Evolutionary conservation across 2,113 vertebrate genomes (phyloP), one percentile per base, ranked within the genome.

Genomic region (Myrmophylax atrothorax): DNA sequence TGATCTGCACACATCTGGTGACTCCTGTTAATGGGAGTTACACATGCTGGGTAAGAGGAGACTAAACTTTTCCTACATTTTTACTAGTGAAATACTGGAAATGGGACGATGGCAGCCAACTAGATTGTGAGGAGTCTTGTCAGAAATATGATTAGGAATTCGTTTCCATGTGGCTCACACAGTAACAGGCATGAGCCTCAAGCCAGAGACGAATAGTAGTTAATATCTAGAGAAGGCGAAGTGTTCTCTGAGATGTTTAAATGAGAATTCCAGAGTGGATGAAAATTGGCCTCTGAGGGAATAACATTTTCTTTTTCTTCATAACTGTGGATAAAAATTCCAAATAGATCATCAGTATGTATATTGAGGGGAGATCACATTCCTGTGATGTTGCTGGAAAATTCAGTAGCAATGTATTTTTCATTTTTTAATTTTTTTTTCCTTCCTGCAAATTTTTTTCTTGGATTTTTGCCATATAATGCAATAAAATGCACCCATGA

Each of bases 191-290:
- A 77, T 33, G 49, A 80, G 75, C 76, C 77, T 87, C 56, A 37
- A 97, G 85, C 70, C 90, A 96, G 91, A 93, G 63, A 89, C 1
- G 19, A 92, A 40, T 86, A 86, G 92, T 74, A 94, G 87, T 89
- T 82, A 95, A 94, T 95, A 97, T 94, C 63, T 93, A 92, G 87
- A 93, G 92, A 93, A 89, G 92, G 80, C 70, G 86, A 90, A 95
- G 90, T 74, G 93, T 83, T 91, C 66, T 91, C 89, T 52, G 47
- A 89, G 96, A 70, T 67, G 76, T 81, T 88, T 94, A 97, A 97
- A 97, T 94, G 96, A 98, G 77, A 97, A 97, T 96, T 97, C 93
- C 96, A 98, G 96, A 97, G 92, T 46, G 72, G 64, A 92, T 90
- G 93, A 96, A 97, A 97, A 96, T 92, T 86, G 78, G 60, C 50